Conservation (phyloP, 2,888 invertebrate genomes). For the Eupeodes luniger region DNA sequence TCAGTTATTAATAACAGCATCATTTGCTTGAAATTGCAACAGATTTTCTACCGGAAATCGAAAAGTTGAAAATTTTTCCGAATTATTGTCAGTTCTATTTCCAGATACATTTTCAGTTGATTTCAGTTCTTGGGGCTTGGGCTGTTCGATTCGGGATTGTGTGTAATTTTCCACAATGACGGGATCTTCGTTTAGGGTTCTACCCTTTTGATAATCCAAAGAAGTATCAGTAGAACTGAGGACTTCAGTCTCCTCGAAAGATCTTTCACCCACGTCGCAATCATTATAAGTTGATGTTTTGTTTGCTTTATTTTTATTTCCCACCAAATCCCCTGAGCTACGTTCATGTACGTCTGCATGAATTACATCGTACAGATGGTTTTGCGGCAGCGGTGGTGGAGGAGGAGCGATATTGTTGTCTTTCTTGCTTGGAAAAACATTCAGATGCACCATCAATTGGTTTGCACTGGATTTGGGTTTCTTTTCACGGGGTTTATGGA, state of each 20-base stretch:
- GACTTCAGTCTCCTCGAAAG: conserved; percentile 37
- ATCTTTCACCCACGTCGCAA: conserved; percentile 54
- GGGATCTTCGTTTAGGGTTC: neutral
- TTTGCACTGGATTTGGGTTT: conserved; percentile 81
- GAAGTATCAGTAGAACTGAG: conserved; percentile 24
- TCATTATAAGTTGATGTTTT: conserved; percentile 35
- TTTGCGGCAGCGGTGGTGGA: conserved; percentile 23
- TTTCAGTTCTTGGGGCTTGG: neutral
- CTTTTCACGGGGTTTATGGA: conserved; percentile 75
- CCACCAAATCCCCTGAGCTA: neutral
- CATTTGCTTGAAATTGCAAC: conserved; percentile 83
- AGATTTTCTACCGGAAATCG: conserved; percentile 83
- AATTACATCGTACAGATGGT: conserved; percentile 66
- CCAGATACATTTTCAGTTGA: conserved; percentile 14
- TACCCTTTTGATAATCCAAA: conserved; percentile 25
- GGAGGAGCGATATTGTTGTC: conserved; percentile 21
- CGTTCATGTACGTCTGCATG: conserved; percentile 69
- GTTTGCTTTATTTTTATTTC: conserved; percentile 39
- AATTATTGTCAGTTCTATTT: conserved; percentile 2
- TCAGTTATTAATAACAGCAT: conserved; percentile 77
- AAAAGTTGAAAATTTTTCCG: conserved; percentile 79
- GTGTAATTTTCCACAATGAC: neutral
- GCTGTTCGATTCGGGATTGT: neutral
- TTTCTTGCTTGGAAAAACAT: conserved; percentile 86
- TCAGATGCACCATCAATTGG: conserved; percentile 88